Base-by-base conservation (phyloP, 1,140 invertebrate genomes). In the Hetaerina americana region DNA sequence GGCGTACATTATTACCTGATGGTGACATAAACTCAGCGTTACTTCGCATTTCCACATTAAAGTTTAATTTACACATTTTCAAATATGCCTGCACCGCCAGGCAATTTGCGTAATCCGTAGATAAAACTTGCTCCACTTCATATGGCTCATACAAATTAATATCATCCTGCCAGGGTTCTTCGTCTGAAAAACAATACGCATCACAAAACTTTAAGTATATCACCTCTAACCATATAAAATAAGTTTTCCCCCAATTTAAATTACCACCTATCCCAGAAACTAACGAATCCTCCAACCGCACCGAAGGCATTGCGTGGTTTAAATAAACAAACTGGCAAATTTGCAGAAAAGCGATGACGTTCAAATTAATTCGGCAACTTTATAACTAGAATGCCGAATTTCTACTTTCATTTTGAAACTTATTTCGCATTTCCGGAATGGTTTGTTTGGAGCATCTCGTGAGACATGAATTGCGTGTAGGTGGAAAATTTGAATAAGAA, bases 11-110 rank as follows among this genome's bases (percentile, higher is more conserved):
- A 72, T 75, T 81, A 87, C 87, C 93, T 24, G 92, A 92, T 0
- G 96, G 96, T 0, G 95, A 97, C 93, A 98, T 98, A 76, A 91
- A 91, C 79, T 97, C 95, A 0, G 96, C 96, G 84, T 98, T 98
- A 72, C 88, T 87, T 77, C 90, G 84, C 74, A 92, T 88, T 74
- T 93, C 88, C 5, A 93, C 85, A 77, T 86, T 82, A 78, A 88
- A 97, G 15, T 92, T 87, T 0, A 98, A 81, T 70, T 89, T 87
- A 78, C 92, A 94, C 93, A 98, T 98, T 84, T 94, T 93, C 0
- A 99, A 82, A 80, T 93, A 98, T 5, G 95, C 91, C 80, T 97
- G 92, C 0, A 95, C 92, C 28, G 93, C 92, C 5, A 97, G 82
- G 78, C 93, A 95, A 79, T 91, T 94, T 5, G 95, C 93, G 83